Percentiles rank a stretch among this genome's conserved stretches.
Evolutionary conservation across 2,797 vertebrate genomes (phyloP).

Genomic region (Eremophila alpestris): DNA sequence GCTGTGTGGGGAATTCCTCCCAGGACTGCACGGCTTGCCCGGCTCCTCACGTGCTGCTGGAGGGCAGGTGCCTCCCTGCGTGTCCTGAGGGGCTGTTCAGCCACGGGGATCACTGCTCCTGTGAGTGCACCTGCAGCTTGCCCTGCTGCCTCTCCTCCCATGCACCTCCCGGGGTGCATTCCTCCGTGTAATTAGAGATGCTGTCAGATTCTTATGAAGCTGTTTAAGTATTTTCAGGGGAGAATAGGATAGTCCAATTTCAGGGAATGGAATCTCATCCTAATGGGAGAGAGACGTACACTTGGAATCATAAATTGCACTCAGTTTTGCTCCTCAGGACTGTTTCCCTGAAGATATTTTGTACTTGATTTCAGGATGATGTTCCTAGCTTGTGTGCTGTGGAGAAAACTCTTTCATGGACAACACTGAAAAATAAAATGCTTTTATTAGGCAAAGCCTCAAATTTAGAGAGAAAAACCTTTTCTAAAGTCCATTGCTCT

Average conservation of each 20-base stretch:
- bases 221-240: background rate
- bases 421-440: background rate
- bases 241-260: background rate
- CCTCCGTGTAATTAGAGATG: background rate
- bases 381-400: background rate
- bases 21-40: constrained; percentile 83
- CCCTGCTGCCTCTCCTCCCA: rapidly evolving
- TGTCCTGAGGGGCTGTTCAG: constrained; percentile 82
- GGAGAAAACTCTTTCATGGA: background rate
- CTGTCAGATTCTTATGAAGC: background rate
- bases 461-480: background rate
- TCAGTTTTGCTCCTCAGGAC: background rate
- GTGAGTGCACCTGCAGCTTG: constrained; percentile 72
- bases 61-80: constrained; percentile 76
- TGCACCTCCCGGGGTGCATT: rapidly evolving
- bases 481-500: background rate
- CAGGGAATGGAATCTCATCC: background rate
- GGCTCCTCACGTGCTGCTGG: constrained; percentile 67
- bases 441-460: background rate
- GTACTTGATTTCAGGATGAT: background rate
- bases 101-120: constrained; percentile 73
- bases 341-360: background rate
- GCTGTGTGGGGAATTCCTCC: constrained; percentile 76
- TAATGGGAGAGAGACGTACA: background rate
- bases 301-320: background rate